Base-by-base conservation (phyloP, 2,888 invertebrate species). In the Lasioglossum vierecki region DNA sequence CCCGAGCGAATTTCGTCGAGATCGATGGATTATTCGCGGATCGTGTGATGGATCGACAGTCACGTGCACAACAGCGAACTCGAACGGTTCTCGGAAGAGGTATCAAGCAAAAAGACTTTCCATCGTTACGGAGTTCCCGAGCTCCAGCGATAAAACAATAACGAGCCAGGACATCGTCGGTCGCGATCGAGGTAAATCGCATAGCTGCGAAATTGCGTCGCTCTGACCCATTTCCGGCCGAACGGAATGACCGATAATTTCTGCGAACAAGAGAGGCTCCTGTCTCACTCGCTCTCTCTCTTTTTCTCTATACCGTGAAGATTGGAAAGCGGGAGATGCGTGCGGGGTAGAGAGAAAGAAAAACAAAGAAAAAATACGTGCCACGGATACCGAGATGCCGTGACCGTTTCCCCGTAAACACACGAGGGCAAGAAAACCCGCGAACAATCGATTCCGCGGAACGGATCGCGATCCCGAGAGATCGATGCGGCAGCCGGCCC, bases 391-490 rank as follows among this genome's bases (percentile, higher is more conserved):
- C 78, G 5, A 15, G 22, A 15, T 35, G 39, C 71, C 63, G 63
- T 44, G 70, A 35, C 49, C 72, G 77, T 86, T 88, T 91, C 90
- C 85, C 8, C 85, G 88, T 89, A 91, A 30, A 15, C 46, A 35
- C 30, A 39, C 22, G 22, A 30, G 26, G 68, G 78, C 81, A 91
- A 91, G 90, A 90, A 90, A 83, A 85, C 63, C 83, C 82, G 84
- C 77, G 90, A 83, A 86, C 90, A 88, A 90, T 91, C 90, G 91
- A 91, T 90, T 88, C 85, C 88, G 78, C 79, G 91, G 89, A 90
- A 90, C 88, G 88, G 85, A 89, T 91, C 89, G 91, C 49, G 83
- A 68, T 68, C 83, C 83, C 87, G 88, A 80, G 84, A 89, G 92
- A 91, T 91, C 91, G 90, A 91, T 91, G 89, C 73, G 73, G 73